These are phyloP conservation scores for Notolabrus celidotus DNA, from an alignment of 2,797 vertebrate genomes.

Conservation along the genomic window DNA sequence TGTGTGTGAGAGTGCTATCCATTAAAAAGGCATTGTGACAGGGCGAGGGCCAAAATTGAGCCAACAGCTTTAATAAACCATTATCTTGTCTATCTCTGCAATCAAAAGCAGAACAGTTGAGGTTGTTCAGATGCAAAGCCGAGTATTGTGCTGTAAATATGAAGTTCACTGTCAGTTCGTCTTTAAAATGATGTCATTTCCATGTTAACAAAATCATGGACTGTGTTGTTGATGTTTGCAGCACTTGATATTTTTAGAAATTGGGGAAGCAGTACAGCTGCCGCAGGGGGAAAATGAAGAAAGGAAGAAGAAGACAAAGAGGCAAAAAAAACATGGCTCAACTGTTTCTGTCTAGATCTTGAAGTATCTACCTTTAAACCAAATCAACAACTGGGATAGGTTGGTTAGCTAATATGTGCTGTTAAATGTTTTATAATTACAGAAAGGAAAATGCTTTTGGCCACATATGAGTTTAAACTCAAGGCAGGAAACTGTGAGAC, in stretches of 20 bases:
- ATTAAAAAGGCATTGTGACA: slow-evolving; percentile 45
- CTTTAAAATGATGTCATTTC: slow-evolving; percentile 22
- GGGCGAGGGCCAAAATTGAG: slow-evolving; percentile 28
- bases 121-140: background rate
- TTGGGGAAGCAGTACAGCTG: slow-evolving; percentile 4
- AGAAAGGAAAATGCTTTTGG: background rate
- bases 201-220: slow-evolving; percentile 20
- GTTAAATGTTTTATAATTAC: background rate
- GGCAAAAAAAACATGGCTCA: background rate
- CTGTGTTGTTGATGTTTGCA: slow-evolving; percentile 16
- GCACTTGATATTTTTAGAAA: slow-evolving; percentile 52
- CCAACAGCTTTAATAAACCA: slow-evolving; percentile 42
- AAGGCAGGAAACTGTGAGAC: background rate
- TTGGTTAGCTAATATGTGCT: background rate
- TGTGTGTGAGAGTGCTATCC: slow-evolving; percentile 9
- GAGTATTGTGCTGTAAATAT: slow-evolving; percentile 5
- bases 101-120: slow-evolving; percentile 35
- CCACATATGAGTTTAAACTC: background rate
- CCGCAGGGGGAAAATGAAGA: background rate
- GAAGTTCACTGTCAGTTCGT: slow-evolving; percentile 32
- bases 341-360: slow-evolving; percentile 8
- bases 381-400: background rate
- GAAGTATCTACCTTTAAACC: slow-evolving; percentile 16
- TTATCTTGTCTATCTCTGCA: slow-evolving; percentile 13
- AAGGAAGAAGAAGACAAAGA: background rate